phyloP scores from a whole-genome alignment of 2,113 vertebrate species.

The Carettochelys insculpta region DNA sequence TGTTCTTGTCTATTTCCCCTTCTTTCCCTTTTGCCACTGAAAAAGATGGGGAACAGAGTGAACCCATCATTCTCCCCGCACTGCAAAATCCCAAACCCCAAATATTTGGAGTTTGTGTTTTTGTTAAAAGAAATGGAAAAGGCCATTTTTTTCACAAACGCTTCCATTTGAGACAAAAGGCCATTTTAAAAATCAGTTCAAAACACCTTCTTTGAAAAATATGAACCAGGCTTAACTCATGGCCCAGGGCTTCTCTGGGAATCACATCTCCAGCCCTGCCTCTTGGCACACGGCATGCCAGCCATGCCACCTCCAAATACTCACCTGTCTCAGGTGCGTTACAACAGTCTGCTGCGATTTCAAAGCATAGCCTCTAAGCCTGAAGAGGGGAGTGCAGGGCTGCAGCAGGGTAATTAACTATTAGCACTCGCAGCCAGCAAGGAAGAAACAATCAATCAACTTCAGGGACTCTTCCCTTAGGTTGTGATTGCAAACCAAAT shows the following conservation, averaged over 20 bases:
- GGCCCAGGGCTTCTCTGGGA: not conserved
- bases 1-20: not conserved
- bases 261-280: not conserved
- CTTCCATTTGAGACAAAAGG: not conserved
- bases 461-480: not conserved
- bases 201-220: not conserved
- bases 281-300: not conserved
- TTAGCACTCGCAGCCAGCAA: not conserved
- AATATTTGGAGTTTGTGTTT: not conserved
- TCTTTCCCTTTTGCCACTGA: not conserved
- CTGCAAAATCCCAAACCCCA: not conserved
- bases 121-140: not conserved
- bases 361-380: not conserved
- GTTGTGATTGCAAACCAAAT: not conserved
- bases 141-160: not conserved
- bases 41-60: not conserved
- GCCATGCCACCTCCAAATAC: not conserved
- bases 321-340: not conserved
- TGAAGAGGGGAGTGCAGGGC: not conserved
- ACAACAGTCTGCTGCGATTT: not conserved
- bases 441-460: not conserved
- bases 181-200: not conserved
- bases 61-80: accelerated
- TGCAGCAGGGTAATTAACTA: not conserved
- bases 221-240: not conserved